Base-by-base conservation (phyloP, 1,140 invertebrate genomes). In the Trachymyrmex septentrionalis region DNA sequence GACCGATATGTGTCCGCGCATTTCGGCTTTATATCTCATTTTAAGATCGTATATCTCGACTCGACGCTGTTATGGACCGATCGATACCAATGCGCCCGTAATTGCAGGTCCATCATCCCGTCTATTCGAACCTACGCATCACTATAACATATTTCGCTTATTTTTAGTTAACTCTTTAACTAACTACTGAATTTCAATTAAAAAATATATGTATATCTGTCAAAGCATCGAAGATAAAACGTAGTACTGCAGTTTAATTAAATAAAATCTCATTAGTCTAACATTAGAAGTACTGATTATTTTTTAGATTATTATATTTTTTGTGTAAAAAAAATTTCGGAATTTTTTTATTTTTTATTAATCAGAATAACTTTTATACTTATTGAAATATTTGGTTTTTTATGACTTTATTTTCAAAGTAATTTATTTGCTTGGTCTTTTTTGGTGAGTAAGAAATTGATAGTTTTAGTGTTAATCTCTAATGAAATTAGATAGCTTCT, bases 1-100 rank as follows among this genome's bases (percentile, higher is more conserved):
- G 69, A 48, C 19, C 69, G 55, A 50, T 63, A 75, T 50, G 38
- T 75, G 67, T 82, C 67, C 67, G 38, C 61, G 27, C 53, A 19
- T 84, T 84, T 84, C 38, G 16, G 38, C 71, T 84, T 84, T 84
- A 84, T 84, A 84, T 84, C 55, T 84, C 80, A 84, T 84, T 84
- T 84, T 34, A 75, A 73, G 80, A 73, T 84, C 69, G n/a, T 84
- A 84, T 73, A 84, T 84, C 55, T 75, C 69, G 38, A 14, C 30
- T 27, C 21, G 34, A 63, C 34, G 67, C 34, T 34, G 27, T 84
- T 84, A 75, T 19, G 12, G 38, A 73, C 55, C 53, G 21, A 14
- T n/a, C 38, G 44, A 48, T 61, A 50, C 27, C 16, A 38, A 75
- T 44, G 21, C 50, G 50, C 12, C 30, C 30, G 48, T 81, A 81